Base-by-base conservation (phyloP, 2,113 vertebrate species). In the Oceanites oceanicus region DNA sequence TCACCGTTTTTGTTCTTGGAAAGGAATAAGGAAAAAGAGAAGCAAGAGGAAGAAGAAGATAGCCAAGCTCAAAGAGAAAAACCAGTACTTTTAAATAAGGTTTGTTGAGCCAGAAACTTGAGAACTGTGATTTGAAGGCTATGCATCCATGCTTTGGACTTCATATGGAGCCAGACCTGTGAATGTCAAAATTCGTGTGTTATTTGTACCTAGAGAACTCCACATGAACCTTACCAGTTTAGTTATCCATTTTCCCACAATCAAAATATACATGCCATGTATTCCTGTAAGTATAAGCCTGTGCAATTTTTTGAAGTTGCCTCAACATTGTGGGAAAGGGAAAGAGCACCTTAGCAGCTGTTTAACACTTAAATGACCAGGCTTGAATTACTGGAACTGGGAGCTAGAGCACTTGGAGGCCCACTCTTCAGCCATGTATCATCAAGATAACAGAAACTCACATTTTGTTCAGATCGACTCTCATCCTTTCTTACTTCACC, bases 361-460 rank as follows among this genome's bases (percentile, higher is more conserved):
- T 47, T 82, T 22, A 85, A 53, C 6, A 16, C 15, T 53, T 25
- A 65, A n/a, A 30, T 25, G 56, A 68, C 1, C 14, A 73, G 23
- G 21, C 12, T 75, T 55, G 44, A 68, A 38, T 79, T 45, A 40
- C 62, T 66, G 42, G 4, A 86, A 59, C 19, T 32, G 10, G 22
- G 8, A 70, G 15, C 15, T 17, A 42, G 11, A 56, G 50, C 30
- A 74, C 19, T 52, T 55, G n/a, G 20, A 34, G 19, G 32, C 2
- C 17, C 21, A 13, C 29, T 89, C 55, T 72, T 67, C 55, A 91
- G 77, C 10, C 23, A 73, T 0, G 0, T 19, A 56, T 18, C 23
- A 44, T 13, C 26, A 73, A 45, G 53, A 44, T 4, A 55, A 52
- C 0, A 90, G 9, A 73, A 86, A 75, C 8, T 13, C 4, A 0